phyloP scores from a whole-genome alignment of 2,888 invertebrate genomes.

The Rhagonycha fulva region DNA sequence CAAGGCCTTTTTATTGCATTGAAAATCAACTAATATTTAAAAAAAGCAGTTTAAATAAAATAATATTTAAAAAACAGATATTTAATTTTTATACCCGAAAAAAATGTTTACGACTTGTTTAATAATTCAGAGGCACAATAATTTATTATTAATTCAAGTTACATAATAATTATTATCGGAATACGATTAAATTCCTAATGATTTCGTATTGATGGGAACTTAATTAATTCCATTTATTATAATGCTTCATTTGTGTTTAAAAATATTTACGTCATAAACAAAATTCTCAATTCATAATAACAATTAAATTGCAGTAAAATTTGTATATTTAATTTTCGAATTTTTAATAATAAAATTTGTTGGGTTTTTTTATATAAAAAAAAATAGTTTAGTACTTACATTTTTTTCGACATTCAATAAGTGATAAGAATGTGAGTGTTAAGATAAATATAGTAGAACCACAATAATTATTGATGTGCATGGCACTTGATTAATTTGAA shows the following conservation, averaged over 20 bases:
- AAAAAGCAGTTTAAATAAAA: not conserved
- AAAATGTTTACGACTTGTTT: not conserved
- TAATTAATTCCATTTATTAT: not conserved
- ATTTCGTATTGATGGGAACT: not conserved
- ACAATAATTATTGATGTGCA: conserved; percentile 4
- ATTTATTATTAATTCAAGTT: not conserved
- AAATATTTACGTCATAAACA: not conserved
- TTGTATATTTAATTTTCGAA: not conserved
- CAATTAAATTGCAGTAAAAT: too few relatives aligned
- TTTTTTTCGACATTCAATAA: conserved; percentile 30
- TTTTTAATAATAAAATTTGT: not conserved
- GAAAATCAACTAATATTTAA: not conserved
- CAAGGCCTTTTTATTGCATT: too few relatives aligned
- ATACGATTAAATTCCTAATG: not conserved
- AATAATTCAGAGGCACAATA: not conserved
- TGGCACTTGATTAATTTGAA: conserved; percentile 6
- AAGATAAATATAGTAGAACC: conserved; percentile 25
- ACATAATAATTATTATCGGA: not conserved
- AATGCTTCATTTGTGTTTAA: not conserved
- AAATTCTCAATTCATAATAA: not conserved
- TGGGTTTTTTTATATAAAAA: not conserved
- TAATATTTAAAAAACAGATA: not conserved
- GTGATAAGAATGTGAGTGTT: conserved; percentile 28
- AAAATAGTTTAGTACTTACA: conserved; percentile 34
- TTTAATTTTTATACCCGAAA: not conserved